Base-by-base conservation (phyloP, 2,113 vertebrate genomes). In the Eira barbara region DNA sequence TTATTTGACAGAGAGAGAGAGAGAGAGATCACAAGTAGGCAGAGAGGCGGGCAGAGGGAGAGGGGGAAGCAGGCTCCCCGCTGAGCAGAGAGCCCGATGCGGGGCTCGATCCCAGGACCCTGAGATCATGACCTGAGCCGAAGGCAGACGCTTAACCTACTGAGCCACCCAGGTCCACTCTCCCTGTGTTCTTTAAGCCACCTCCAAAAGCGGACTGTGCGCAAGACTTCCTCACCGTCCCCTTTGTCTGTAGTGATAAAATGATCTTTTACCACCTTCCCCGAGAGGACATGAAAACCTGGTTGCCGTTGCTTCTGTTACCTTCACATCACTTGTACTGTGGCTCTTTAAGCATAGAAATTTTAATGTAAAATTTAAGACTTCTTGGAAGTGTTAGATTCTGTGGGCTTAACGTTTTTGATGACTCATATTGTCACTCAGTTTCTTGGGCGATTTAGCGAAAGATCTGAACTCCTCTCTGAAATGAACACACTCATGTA, bases 391-490 rank as follows among this genome's bases (percentile, higher is more conserved):
- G 52, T 86, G 88, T 89, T 96, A 61, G 88, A 94, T 94, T 97
- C 61, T 94, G 59, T 31, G 80, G 97, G 81, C 88, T 96, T 96
- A 96, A 96, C 57, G 80, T 91, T 97, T 97, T 69, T 91, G 97
- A 95, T 96, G 96, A 97, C 71, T 97, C 95, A 96, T 78, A 88
- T 89, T 91, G 90, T 97, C 81, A 83, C 47, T 96, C 83, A 52
- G 89, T 94, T 96, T 92, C 97, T 96, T 91, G 81, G 81, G 78
- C 95, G 95, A 97, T 97, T 98, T 97, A 97, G 96, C 96, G 82
- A 96, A 96, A 91, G 80, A 94, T 91, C 80, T 83, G 84, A 97
- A 89, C 84, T 92, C 92, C 47, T 92, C 57, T 97, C 92, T 94
- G 84, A 94, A 96, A 82, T 79, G 88, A 96, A 96, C 52, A 95